A percentile compares a stretch with the other conserved stretches of the same genome.
These are phyloP conservation scores for Alaudala cheleensis DNA, from an alignment of 2,113 vertebrate species.

Conservation along the genomic window DNA sequence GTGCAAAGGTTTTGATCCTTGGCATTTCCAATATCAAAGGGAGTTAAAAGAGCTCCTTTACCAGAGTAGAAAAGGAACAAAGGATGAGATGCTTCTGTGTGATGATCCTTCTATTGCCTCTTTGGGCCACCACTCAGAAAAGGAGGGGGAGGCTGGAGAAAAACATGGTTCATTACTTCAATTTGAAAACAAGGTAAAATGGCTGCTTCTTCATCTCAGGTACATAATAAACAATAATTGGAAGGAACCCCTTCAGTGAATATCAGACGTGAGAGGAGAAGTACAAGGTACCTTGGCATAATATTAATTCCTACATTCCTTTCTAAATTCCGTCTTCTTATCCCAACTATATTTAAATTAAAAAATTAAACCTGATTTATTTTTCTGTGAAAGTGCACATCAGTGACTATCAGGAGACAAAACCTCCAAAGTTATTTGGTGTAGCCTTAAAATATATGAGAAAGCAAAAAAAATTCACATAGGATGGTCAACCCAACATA, in stretches of 20 bases:
- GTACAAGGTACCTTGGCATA: neutral
- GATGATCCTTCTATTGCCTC: neutral
- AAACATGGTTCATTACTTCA: neutral
- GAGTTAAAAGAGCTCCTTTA: neutral
- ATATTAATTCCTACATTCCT: neutral
- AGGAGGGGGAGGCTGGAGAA: neutral
- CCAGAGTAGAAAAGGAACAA: neutral
- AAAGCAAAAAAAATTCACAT: neutral
- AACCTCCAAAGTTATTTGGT: accelerated
- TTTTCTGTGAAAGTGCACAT: neutral
- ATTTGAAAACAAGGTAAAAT: neutral
- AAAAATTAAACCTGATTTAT: neutral
- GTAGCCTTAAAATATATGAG: neutral
- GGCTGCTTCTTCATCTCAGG: neutral
- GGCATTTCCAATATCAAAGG: neutral
- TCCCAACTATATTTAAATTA: accelerated
- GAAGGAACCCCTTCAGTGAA: neutral
- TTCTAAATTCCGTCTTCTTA: neutral
- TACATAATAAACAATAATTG: neutral
- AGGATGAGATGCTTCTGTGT: neutral
- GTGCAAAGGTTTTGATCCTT: neutral
- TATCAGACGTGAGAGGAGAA: neutral
- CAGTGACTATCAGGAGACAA: neutral
- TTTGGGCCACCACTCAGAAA: neutral
- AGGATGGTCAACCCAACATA: accelerated